Conservation (phyloP, 2,888 invertebrate species). For the Hedychridium roseum region DNA sequence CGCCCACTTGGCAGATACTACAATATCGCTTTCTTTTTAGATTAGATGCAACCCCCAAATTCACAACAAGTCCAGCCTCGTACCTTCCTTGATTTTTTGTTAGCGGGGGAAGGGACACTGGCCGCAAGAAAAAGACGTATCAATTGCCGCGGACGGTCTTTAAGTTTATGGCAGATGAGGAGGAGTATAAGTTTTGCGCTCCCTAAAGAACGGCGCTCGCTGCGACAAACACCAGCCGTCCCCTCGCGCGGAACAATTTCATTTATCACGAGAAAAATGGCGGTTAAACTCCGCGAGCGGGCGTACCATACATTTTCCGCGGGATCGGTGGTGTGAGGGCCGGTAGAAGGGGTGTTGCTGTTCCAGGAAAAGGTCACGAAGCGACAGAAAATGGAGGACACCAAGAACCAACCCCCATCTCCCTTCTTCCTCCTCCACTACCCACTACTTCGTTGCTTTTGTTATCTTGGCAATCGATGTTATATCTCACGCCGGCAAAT, state of each 20-base stretch:
- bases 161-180: no score
- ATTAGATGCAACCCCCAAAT: no score
- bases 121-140: no score
- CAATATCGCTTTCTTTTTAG: no score
- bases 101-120: no score
- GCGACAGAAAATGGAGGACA: conserved; percentile 20
- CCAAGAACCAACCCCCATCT: conserved; percentile 4
- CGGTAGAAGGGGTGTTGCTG: not conserved
- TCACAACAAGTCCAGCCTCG: no score
- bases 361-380: conserved; percentile 5
- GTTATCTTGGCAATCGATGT: conserved; percentile 3
- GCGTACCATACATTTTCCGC: conserved; percentile 38
- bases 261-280: conserved; percentile 58
- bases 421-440: not conserved
- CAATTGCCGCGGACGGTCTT: no score
- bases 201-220: conserved; percentile 19
- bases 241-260: conserved; percentile 50
- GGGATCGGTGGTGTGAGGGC: conserved; percentile 11
- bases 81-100: no score
- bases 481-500: not conserved
- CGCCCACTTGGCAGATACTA: no score
- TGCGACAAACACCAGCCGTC: conserved; percentile 25
- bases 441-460: conserved; percentile 19
- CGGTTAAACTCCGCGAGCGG: conserved; percentile 46
- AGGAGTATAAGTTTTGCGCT: no score